Evolutionary conservation across 2,888 invertebrate species (phyloP), one percentile per base, ranked within the genome.

Genomic region (Dinocampus coccinellae): DNA sequence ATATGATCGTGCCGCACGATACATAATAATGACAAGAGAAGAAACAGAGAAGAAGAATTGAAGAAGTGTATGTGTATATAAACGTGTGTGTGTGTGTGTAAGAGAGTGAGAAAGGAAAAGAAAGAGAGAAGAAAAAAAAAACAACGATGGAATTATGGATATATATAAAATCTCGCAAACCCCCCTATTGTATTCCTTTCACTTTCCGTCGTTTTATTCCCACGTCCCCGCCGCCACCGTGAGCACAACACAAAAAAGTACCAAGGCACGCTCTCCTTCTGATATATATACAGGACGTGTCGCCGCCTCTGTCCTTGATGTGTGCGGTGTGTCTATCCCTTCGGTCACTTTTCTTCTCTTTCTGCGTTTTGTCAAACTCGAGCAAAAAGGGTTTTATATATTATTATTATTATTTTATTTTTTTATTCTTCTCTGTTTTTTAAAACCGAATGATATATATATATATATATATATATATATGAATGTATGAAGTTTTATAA

Each of bases 101-200:
- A 64, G 33, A 53, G 13, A 42, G 39, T 34, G 33, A 22, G 22
- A 53, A 42, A 60, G 24, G 39, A 58, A 66, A 60, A 60, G 36
- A 72, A 39, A 69, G 29, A 53, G 47, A 60, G 29, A 71, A 70
- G 26, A 69, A 67, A 62, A 76, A 75, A 75, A 64, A 58, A 57
- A 71, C 53, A 36, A 66, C 29, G n/a, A 26, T 58, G 65, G 64
- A 62, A 71, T 71, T 71, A 71, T 67, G 71, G 61, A 75, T 73
- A 76, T 77, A 74, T 73, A 75, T 75, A 77, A 74, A 73, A 70
- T 74, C 70, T 76, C 69, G 74, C 73, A 74, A 75, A 73, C 73
- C 74, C 70, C 75, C 64, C 71, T 73, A 77, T 77, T 77, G 77
- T 76, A 72, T 75, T 77, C 77, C 76, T 77, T 77, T 77, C 77